Percentiles rank a stretch among this genome's conserved stretches.
Evolutionary conservation across 2,888 invertebrate genomes (phyloP).

Genomic region (Lacanobia wlatinum): DNA sequence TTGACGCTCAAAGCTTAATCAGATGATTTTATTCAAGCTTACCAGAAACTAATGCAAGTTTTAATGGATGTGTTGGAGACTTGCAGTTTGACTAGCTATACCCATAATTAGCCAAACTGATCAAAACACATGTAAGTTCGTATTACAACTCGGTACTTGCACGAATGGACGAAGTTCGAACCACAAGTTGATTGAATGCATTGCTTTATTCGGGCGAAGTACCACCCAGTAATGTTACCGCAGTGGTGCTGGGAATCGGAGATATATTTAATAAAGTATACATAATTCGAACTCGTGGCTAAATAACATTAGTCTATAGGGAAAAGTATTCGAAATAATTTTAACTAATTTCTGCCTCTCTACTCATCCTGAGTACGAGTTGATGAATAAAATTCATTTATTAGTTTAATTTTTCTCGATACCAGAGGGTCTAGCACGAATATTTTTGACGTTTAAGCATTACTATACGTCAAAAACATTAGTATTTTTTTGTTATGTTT

Average conservation of each 20-base stretch:
- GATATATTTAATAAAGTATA: not conserved
- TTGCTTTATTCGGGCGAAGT: not conserved
- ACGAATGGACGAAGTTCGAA: slow-evolving; percentile 18
- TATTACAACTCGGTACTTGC: slow-evolving; percentile 3
- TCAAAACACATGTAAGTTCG: slow-evolving; percentile 9
- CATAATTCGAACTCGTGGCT: no score
- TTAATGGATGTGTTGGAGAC: not conserved
- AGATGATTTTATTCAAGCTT: slow-evolving; percentile 3
- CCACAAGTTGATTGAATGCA: slow-evolving; percentile 32
- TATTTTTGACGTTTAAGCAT: no score
- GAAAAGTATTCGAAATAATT: no score
- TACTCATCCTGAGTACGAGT: no score
- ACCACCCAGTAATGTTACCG: not conserved
- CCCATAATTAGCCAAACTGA: not conserved
- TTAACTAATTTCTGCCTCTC: no score
- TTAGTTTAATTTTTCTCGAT: no score
- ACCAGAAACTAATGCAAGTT: not conserved
- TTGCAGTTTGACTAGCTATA: not conserved
- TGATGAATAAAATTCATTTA: no score
- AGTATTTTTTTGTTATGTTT: no score
- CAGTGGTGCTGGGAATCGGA: not conserved
- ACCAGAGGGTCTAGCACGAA: no score
- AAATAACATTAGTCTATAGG: no score
- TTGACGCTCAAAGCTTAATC: slow-evolving; percentile 4
- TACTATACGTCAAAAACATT: no score